Evolutionary conservation across 92 coral and sea anemone species (phyloP).

Genomic region (Plumapathes pennacea): DNA sequence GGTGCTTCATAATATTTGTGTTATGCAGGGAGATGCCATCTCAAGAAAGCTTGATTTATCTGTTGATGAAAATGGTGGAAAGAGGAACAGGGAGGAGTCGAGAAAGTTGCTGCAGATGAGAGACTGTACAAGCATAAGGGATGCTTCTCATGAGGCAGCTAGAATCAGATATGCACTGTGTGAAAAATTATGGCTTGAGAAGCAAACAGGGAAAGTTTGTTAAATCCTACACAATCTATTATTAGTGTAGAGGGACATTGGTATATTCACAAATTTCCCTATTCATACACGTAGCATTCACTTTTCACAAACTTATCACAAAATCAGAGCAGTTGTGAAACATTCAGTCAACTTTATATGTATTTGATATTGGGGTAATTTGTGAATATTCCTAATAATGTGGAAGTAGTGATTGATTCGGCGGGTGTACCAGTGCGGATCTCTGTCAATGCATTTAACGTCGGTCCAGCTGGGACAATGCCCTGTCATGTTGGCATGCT

Average conservation of each 20-base stretch:
- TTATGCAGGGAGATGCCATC: constrained; percentile 18
- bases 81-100: constrained; percentile 56
- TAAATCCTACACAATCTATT: constrained; percentile 40
- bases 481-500: too few species aligned
- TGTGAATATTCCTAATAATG: constrained; percentile 24
- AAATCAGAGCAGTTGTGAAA: constrained; percentile 31
- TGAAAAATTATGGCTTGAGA: constrained; percentile 69
- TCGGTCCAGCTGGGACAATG: too few species aligned
- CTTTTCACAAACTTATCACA: constrained; percentile 20
- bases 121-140: constrained; percentile 41
- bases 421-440: constrained; percentile 4
- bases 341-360: constrained; percentile 17
- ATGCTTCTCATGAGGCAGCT: constrained; percentile 42
- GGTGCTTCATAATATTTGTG: constrained; percentile 8
- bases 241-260: constrained; percentile 18
- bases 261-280: constrained; percentile 24
- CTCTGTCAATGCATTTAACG: not conserved
- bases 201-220: constrained; percentile 60
- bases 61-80: constrained; percentile 52
- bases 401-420: constrained; percentile 16
- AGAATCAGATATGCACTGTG: constrained; percentile 61
- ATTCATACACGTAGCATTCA: constrained; percentile 23
- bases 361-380: constrained; percentile 23
- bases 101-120: constrained; percentile 68
- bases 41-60: constrained; percentile 51